Evolutionary conservation across 2,113 vertebrate species (phyloP).

Genomic region (Lethenteron camtschaticum): DNA sequence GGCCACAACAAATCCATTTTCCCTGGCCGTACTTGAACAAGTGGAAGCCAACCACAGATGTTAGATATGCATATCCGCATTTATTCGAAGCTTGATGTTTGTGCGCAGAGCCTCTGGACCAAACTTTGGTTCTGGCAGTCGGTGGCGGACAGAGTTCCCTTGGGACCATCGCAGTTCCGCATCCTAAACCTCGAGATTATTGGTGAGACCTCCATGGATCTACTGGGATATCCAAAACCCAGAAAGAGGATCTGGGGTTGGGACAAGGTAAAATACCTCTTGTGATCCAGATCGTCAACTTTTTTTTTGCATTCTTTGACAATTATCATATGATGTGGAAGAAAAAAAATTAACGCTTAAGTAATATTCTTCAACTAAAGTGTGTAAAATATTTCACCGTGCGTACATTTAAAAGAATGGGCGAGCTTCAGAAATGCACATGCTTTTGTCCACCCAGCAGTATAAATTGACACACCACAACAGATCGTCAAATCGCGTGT

Average conservation of each 20-base stretch:
- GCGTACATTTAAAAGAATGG: too few species aligned
- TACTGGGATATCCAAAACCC: constrained; percentile 20
- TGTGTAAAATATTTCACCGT: too few species aligned
- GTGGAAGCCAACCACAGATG: neutral
- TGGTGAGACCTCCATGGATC: constrained; percentile 18
- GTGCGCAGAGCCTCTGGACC: constrained; percentile 30
- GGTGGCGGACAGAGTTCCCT: constrained; percentile 30
- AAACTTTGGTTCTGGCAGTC: constrained; percentile 43
- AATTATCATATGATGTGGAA: neutral
- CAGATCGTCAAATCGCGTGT: too few species aligned
- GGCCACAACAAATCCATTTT: neutral
- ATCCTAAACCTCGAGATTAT: constrained; percentile 36
- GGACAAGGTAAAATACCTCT: constrained; percentile 1
- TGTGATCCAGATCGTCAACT: constrained; percentile 16
- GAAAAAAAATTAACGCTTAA: neutral
- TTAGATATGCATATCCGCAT: neutral
- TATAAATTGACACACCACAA: too few species aligned
- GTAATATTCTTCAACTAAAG: neutral
- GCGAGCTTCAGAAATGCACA: too few species aligned
- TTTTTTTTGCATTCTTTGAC: neutral
- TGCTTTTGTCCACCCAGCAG: too few species aligned
- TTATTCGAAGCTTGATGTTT: neutral
- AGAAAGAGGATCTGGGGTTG: constrained; percentile 2
- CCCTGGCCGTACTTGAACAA: neutral
- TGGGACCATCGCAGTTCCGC: constrained; percentile 23